Percentiles rank a stretch among this genome's conserved stretches.
These are phyloP conservation scores for Plusia festucae DNA, from an alignment of 2,888 invertebrate genomes.

Conservation along the genomic window DNA sequence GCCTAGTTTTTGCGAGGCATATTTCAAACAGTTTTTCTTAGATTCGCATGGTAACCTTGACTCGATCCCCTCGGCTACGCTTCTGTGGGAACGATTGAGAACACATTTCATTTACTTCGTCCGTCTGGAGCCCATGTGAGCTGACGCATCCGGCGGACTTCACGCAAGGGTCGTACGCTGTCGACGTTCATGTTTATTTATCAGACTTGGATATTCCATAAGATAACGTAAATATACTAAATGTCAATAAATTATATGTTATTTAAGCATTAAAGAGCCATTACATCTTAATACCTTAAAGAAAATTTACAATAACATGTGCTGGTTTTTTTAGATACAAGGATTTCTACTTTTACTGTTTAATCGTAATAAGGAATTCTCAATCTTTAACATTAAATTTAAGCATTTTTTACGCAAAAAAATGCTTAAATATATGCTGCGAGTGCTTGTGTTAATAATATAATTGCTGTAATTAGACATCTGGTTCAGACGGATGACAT, in stretches of 20 bases:
- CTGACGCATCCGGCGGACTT: constrained; percentile 81
- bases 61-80: constrained; percentile 78
- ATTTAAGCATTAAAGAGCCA: not conserved
- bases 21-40: constrained; percentile 80
- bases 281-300: not conserved
- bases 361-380: not conserved
- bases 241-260: not conserved
- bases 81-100: constrained; percentile 85
- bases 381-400: no score
- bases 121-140: constrained; percentile 87
- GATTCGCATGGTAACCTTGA: constrained; percentile 84
- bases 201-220: constrained; percentile 66
- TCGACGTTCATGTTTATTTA: constrained; percentile 75
- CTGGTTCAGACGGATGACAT: not conserved
- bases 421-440: not conserved
- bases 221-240: constrained; percentile 58
- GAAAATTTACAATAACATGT: no score
- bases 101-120: constrained; percentile 77
- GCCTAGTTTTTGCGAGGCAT: constrained; percentile 77
- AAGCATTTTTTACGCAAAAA: not conserved
- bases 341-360: constrained; percentile 1
- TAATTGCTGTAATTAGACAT: constrained; percentile 1
- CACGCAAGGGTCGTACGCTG: constrained; percentile 67
- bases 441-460: not conserved
- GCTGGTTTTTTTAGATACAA: not conserved